These are phyloP conservation scores for Macroteleia sp. DNA, from an alignment of 2,888 invertebrate genomes.

Conservation along the genomic window DNA sequence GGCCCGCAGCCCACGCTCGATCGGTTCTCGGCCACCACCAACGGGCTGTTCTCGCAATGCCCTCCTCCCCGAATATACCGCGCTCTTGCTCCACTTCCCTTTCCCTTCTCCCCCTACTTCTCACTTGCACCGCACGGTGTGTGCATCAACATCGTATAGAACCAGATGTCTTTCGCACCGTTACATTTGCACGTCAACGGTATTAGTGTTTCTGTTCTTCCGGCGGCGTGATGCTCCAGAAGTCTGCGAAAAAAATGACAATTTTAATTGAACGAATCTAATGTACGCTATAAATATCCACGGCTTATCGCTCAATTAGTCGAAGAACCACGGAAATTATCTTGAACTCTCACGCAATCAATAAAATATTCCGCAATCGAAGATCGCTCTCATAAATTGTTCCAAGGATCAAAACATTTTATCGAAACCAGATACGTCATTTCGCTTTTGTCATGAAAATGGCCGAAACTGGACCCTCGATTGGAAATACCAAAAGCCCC, in stretches of 20 bases:
- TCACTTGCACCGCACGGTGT: slow-evolving; percentile 72
- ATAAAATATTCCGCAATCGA: slow-evolving; percentile 28
- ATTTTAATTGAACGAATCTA: slow-evolving; percentile 1
- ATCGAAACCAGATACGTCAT: slow-evolving; percentile 25
- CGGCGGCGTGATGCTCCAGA: no score
- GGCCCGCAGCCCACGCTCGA: slow-evolving; percentile 83
- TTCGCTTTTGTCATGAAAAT: slow-evolving; percentile 33
- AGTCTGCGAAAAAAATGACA: slow-evolving; percentile 24
- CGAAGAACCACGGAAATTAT: slow-evolving; percentile 72
- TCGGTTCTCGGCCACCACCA: slow-evolving; percentile 81
- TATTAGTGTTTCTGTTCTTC: slow-evolving; percentile 43
- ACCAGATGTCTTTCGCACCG: slow-evolving; percentile 69
- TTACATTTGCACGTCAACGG: slow-evolving; percentile 58
- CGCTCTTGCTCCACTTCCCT: slow-evolving; percentile 59
- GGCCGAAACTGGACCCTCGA: neutral
- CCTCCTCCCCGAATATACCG: slow-evolving; percentile 48
- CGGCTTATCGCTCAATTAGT: slow-evolving; percentile 78
- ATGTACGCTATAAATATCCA: slow-evolving; percentile 54
- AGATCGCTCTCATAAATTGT: slow-evolving; percentile 34
- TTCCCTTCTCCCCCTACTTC: slow-evolving; percentile 65
- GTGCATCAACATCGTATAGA: slow-evolving; percentile 73
- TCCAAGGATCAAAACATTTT: slow-evolving; percentile 31
- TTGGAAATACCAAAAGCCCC: neutral
- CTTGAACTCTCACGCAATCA: slow-evolving; percentile 71
- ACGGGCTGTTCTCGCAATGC: slow-evolving; percentile 67